Evolutionary conservation across 1,140 invertebrate genomes (phyloP).

Genomic region (Tetragnatha versicolor): DNA sequence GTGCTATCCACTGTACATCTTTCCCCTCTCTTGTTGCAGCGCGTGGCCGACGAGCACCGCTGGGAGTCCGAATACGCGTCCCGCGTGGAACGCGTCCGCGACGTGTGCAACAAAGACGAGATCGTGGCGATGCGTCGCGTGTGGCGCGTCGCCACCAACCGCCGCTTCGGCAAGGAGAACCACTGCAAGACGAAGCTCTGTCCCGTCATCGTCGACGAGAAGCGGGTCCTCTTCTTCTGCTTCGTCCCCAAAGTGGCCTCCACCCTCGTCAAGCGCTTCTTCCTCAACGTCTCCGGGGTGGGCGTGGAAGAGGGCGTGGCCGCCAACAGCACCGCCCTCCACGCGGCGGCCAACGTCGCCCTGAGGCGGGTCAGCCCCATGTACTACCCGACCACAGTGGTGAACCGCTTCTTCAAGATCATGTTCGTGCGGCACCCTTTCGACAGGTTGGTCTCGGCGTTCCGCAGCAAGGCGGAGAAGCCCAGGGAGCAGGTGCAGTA

Average conservation of each 20-base stretch:
- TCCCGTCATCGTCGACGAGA: constrained; percentile 57
- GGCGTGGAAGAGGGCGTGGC: constrained; percentile 6
- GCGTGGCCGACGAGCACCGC: not conserved
- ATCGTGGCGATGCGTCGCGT: constrained; percentile 20
- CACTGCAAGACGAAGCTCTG: constrained; percentile 56
- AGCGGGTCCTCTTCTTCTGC: constrained; percentile 55
- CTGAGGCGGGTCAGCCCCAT: constrained; percentile 57
- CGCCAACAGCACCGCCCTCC: constrained; percentile 52
- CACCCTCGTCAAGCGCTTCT: constrained; percentile 58
- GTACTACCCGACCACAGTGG: constrained; percentile 39
- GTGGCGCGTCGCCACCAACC: constrained; percentile 39
- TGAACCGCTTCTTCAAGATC: constrained; percentile 60
- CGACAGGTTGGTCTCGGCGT: constrained; percentile 60
- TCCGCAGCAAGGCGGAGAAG: constrained; percentile 60
- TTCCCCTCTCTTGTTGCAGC: not conserved
- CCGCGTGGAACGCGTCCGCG: constrained; percentile 1
- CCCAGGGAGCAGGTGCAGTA: constrained; percentile 43
- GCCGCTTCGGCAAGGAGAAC: constrained; percentile 15
- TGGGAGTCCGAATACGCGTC: constrained; percentile 27
- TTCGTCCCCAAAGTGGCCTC: constrained; percentile 61
- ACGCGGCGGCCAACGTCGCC: constrained; percentile 58
- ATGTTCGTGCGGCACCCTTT: constrained; percentile 63
- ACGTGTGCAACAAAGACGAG: constrained; percentile 39
- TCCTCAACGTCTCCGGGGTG: constrained; percentile 53
- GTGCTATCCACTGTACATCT: not conserved